Conservation (phyloP, 53 echinoderm and acorn worm genomes). For the Echinometra lucunter region DNA sequence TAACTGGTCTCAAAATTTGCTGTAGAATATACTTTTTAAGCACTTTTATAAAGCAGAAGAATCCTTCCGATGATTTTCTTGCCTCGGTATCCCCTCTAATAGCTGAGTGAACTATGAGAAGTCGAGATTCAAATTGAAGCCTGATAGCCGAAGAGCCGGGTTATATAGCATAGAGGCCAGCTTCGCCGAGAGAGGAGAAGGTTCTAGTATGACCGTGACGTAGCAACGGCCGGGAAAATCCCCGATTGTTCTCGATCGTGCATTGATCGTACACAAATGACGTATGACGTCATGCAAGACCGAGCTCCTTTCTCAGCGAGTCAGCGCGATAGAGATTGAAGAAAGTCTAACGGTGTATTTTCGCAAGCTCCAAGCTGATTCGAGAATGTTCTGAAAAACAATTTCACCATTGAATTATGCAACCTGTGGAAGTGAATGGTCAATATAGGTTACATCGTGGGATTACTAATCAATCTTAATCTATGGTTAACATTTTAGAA, state of each 20-base stretch:
- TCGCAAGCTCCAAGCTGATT: not conserved
- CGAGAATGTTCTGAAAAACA: not conserved
- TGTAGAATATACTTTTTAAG: not conserved
- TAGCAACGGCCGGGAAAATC: not conserved
- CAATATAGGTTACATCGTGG: too few relatives aligned
- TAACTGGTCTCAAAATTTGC: not conserved
- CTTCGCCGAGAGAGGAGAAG: not conserved
- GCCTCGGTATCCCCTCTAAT: not conserved
- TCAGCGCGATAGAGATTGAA: too few relatives aligned
- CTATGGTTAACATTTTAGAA: too few relatives aligned
- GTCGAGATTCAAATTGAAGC: conserved; percentile 21
- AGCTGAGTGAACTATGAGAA: not conserved
- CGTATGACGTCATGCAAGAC: not conserved
- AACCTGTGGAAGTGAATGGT: too few relatives aligned
- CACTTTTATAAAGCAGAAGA: too few relatives aligned
- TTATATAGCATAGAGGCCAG: not conserved
- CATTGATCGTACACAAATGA: not conserved
- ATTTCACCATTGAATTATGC: too few relatives aligned
- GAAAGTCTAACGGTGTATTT: too few relatives aligned
- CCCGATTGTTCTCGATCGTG: not conserved
- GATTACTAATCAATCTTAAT: too few relatives aligned
- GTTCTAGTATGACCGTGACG: not conserved
- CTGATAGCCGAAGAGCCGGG: not conserved
- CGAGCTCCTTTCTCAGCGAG: not conserved
- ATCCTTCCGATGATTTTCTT: not conserved